phyloP scores from a whole-genome alignment of 2,888 invertebrate genomes.

The Nowickia ferox region DNA sequence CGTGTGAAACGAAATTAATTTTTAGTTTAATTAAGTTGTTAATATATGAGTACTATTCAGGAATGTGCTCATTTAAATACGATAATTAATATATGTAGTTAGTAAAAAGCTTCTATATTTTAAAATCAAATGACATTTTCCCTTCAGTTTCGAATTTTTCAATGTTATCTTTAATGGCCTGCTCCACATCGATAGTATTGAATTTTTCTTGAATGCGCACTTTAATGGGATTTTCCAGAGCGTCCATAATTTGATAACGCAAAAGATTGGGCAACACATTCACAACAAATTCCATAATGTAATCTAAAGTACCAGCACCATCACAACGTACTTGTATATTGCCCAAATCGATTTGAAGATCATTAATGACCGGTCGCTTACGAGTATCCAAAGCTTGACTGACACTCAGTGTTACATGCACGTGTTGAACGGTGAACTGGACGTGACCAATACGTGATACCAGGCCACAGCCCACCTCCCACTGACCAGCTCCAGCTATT shows the following conservation, averaged over 20 bases:
- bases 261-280: constrained; percentile 93
- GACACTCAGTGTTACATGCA: constrained; percentile 87
- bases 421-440: constrained; percentile 91
- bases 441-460: constrained; percentile 89
- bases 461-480: constrained; percentile 90
- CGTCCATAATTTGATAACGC: constrained; percentile 94
- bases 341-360: constrained; percentile 91
- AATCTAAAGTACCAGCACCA: constrained; percentile 94
- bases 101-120: constrained; percentile 73
- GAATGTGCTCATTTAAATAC: neutral
- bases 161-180: constrained; percentile 88
- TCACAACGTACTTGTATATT: constrained; percentile 93
- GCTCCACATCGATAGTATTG: constrained; percentile 89
- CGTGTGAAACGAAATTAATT: too few relatives aligned
- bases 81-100: neutral
- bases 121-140: constrained; percentile 78
- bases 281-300: constrained; percentile 90
- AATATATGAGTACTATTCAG: neutral
- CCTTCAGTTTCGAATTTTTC: constrained; percentile 86
- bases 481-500: constrained; percentile 90
- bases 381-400: constrained; percentile 91
- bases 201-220: constrained; percentile 88
- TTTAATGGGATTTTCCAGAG: constrained; percentile 90
- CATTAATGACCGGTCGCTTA: constrained; percentile 88
- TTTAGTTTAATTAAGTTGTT: too few relatives aligned